Evolutionary conservation across 1,140 invertebrate genomes (phyloP).

Genomic region (Caenorhabditis briggsae): DNA sequence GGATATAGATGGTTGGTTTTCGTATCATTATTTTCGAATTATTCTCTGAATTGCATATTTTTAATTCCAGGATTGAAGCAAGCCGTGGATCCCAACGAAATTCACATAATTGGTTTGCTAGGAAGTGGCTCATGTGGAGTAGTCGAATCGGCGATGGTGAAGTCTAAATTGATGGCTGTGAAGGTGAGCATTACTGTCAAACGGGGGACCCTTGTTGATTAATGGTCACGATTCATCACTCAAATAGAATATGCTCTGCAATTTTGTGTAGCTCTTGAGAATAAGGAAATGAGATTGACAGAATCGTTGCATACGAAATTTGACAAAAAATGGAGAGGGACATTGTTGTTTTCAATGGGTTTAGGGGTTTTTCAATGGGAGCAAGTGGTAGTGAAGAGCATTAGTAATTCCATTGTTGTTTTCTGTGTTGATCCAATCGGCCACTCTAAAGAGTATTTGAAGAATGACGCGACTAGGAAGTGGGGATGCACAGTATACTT

Average conservation of each 20-base stretch:
- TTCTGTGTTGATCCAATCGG: constrained; percentile 12
- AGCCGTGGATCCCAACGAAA: constrained; percentile 25
- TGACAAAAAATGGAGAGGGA: neutral
- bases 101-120: neutral
- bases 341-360: constrained; percentile 6
- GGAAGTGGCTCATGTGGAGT: constrained; percentile 41
- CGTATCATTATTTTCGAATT: neutral
- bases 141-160: constrained; percentile 30
- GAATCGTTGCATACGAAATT: constrained; percentile 52
- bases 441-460: constrained; percentile 1
- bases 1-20: constrained; percentile 19
- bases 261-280: neutral
- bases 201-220: neutral
- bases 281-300: constrained; percentile 24
- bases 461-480: neutral
- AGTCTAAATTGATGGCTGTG: constrained; percentile 39
- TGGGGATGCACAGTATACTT: neutral
- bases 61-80: constrained; percentile 12
- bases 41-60: neutral
- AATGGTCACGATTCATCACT: constrained; percentile 7
- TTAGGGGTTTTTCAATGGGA: neutral
- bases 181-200: constrained; percentile 33
- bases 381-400: neutral
- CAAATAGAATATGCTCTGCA: neutral
- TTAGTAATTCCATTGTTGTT: constrained; percentile 47